Evolutionary conservation across 1,140 invertebrate genomes (phyloP), one percentile per base, ranked within the genome.

Genomic region (Polypedilum pembai): DNA sequence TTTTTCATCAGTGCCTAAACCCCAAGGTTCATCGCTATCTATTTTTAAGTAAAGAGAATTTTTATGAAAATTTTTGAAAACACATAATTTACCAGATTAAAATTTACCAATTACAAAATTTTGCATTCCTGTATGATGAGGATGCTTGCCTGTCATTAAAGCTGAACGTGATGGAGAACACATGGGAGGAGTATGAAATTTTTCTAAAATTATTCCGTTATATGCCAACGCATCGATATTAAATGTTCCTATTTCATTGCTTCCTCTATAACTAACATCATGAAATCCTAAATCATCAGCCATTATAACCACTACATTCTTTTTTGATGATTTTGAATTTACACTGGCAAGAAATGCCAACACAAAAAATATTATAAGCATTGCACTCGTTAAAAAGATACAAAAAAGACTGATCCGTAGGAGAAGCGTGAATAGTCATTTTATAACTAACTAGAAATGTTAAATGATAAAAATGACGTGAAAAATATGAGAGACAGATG

Each of bases 191-290:
- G 41, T 45, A 45, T 45, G 15, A 45, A 45, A 88, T 75, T 85
- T 87, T 77, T 92, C 89, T 3, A 94, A 80, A 21, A 93, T 90
- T 4, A 92, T 85, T 8, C 92, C 92, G 77, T 89, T 88, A 80
- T 89, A 90, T 0, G 91, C 93, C 66, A 95, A 79, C 3, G 90
- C 86, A 81, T 95, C 93, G 74, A 95, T 92, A 81, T 94, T 94
- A 1, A 92, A 92, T 0, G 93, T 94, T 73, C 88, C 86, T 76
- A 94, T 91, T 82, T 96, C 90, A 76, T 91, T 85, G 0, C 90
- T 91, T 1, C 94, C 94, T 81, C 94, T 94, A 80, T 94, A 95
- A 69, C 93, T 91, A 7, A 95, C 91, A 84, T 96, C 93, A 82
- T 94, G 93, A 86, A 91, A 95, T 12, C 93, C 94, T 3, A 66